phyloP scores from a whole-genome alignment of 2,888 invertebrate species.

The Pomacea canaliculata region DNA sequence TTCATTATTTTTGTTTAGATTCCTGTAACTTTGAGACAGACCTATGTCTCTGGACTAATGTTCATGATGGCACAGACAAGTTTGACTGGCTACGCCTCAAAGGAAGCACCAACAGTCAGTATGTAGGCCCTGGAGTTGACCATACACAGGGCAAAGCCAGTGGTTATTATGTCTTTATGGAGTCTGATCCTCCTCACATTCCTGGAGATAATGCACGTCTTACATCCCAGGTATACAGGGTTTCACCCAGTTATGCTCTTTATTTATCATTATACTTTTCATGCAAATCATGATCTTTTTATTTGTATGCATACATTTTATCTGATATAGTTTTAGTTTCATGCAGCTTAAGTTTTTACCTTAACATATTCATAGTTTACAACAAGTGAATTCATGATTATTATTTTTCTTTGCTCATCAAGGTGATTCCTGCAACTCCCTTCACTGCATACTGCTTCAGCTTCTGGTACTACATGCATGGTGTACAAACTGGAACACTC shows the following conservation, averaged over 20 bases:
- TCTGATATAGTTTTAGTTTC: too few species aligned
- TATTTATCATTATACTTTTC: too few species aligned
- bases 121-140: constrained; percentile 60
- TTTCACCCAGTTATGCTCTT: too few species aligned
- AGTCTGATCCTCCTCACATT: constrained; percentile 43
- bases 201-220: constrained; percentile 45
- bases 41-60: constrained; percentile 63
- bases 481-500: constrained; percentile 51
- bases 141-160: constrained; percentile 43
- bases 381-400: too few species aligned
- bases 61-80: constrained; percentile 47
- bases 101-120: constrained; percentile 46
- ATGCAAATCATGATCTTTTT: too few species aligned
- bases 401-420: not conserved
- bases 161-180: constrained; percentile 62
- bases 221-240: constrained; percentile 28
- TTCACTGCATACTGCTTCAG: constrained; percentile 51
- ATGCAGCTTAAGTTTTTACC: too few species aligned
- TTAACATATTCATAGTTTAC: too few species aligned
- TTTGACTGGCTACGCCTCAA: constrained; percentile 63
- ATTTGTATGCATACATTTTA: too few species aligned
- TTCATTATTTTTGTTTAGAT: constrained; percentile 27
- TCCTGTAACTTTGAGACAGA: constrained; percentile 66
- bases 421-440: constrained; percentile 39
- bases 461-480: constrained; percentile 66